These are phyloP conservation scores for Pelagia noctiluca DNA, from an alignment of 30 jellyfish, hydroid and myxozoan genomes.

Conservation along the genomic window DNA sequence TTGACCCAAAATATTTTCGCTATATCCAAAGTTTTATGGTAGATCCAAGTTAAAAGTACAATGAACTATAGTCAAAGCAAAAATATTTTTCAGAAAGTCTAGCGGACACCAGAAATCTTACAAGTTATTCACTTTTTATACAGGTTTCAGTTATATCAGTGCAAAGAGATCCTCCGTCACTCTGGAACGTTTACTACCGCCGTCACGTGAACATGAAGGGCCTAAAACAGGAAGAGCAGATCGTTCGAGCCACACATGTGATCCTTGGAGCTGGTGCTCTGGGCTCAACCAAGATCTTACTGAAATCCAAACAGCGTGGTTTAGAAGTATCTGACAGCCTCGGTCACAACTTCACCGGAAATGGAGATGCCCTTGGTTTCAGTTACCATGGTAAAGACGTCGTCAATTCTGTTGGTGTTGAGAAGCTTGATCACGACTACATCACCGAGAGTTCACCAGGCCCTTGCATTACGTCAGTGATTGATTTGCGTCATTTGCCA, in stretches of 20 bases:
- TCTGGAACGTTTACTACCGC: constrained; percentile 60
- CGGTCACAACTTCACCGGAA: constrained; percentile 67
- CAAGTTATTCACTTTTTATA: background rate
- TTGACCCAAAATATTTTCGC: too few species aligned
- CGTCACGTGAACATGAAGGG: constrained; percentile 30
- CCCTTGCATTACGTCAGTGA: constrained; percentile 60
- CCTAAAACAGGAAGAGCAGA: constrained; percentile 41
- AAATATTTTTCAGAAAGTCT: too few species aligned
- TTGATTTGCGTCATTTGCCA: constrained; percentile 45
- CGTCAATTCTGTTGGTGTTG: constrained; percentile 69
- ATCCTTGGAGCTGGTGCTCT: constrained; percentile 80
- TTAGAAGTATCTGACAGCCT: constrained; percentile 60
- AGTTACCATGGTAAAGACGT: constrained; percentile 67
- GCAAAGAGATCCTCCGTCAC: constrained; percentile 67
- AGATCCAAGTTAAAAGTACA: too few species aligned
- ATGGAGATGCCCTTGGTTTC: constrained; percentile 72
- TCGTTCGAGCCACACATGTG: constrained; percentile 60
- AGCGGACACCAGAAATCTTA: too few species aligned
- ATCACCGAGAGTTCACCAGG: constrained; percentile 67
- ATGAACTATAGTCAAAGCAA: too few species aligned
- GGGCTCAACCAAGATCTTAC: constrained; percentile 69
- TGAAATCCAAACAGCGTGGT: constrained; percentile 74
- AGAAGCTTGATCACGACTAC: constrained; percentile 47
- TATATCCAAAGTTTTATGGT: too few species aligned
- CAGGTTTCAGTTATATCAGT: constrained; percentile 52